Evolutionary conservation across 2,888 invertebrate species (phyloP).

Genomic region (Seira ritae): DNA sequence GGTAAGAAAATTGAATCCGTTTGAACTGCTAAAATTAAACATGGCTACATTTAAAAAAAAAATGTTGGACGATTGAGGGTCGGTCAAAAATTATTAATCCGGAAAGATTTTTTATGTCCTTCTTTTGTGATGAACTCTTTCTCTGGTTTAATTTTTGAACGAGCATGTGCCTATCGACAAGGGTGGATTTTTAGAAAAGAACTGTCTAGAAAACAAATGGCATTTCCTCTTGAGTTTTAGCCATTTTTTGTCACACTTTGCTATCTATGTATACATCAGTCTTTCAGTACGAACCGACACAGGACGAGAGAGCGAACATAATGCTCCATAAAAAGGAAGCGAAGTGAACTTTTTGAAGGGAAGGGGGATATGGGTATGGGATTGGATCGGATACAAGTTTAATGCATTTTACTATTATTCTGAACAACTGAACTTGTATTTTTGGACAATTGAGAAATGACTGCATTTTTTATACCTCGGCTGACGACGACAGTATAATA

Average conservation of each 20-base stretch:
- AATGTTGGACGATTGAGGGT: neutral
- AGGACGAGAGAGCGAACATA: constrained; percentile 6
- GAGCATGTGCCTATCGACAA: constrained; percentile 16
- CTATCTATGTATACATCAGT: too few relatives aligned
- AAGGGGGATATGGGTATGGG: constrained; percentile 24
- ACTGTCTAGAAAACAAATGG: constrained; percentile 15
- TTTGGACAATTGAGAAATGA: constrained; percentile 48
- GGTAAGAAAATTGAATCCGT: constrained; percentile 67
- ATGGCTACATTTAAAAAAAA: constrained; percentile 7
- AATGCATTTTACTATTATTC: constrained; percentile 18
- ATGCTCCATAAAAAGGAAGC: constrained; percentile 1
- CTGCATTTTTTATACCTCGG: constrained; percentile 27
- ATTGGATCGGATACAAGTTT: constrained; percentile 27
- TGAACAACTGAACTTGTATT: constrained; percentile 24
- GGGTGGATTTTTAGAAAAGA: constrained; percentile 5
- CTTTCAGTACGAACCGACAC: neutral
- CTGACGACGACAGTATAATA: constrained; percentile 21
- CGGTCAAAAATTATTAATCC: neutral
- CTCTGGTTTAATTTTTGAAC: constrained; percentile 1
- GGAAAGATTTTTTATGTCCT: constrained; percentile 9
- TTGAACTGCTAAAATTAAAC: neutral
- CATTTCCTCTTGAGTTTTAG: constrained; percentile 1
- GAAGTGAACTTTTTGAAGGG: constrained; percentile 1
- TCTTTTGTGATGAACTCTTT: neutral
- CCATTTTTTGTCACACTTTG: constrained; percentile 19